Evolutionary conservation across 2,113 vertebrate species (phyloP).

Genomic region (Gorilla gorilla): DNA sequence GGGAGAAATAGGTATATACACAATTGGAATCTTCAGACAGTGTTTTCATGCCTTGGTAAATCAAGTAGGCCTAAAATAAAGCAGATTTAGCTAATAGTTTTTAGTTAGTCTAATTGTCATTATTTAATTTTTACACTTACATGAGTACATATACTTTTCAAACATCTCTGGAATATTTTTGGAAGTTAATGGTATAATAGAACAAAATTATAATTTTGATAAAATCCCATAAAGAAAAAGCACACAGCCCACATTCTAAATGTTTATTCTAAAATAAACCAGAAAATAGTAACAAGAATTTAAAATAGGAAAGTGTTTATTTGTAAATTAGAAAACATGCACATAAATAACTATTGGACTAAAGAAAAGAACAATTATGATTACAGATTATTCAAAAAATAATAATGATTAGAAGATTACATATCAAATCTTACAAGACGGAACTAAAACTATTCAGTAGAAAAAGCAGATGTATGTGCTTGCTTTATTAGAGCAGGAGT

Average conservation of each 20-base stretch:
- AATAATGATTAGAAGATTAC: neutral
- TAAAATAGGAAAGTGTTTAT: neutral
- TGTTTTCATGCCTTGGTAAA: conserved; percentile 24
- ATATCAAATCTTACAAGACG: neutral
- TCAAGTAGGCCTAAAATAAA: neutral
- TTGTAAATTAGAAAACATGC: conserved; percentile 24
- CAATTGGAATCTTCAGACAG: neutral
- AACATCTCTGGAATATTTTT: conserved; percentile 45
- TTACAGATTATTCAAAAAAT: conserved; percentile 2
- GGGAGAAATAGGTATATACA: neutral
- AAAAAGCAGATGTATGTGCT: neutral
- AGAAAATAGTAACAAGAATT: neutral
- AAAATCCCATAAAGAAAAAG: neutral
- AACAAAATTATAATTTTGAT: conserved; percentile 27
- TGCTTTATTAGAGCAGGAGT: neutral
- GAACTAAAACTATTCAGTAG: neutral
- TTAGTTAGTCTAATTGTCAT: neutral
- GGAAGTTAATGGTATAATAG: neutral
- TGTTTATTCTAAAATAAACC: neutral
- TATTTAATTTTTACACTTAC: neutral
- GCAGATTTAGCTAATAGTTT: neutral
- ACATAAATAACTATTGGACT: neutral
- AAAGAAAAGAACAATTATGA: conserved; percentile 27
- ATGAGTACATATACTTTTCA: neutral
- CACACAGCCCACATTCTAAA: neutral